Evolutionary conservation across 1,140 invertebrate genomes (phyloP).

Genomic region (Lithobius niger): DNA sequence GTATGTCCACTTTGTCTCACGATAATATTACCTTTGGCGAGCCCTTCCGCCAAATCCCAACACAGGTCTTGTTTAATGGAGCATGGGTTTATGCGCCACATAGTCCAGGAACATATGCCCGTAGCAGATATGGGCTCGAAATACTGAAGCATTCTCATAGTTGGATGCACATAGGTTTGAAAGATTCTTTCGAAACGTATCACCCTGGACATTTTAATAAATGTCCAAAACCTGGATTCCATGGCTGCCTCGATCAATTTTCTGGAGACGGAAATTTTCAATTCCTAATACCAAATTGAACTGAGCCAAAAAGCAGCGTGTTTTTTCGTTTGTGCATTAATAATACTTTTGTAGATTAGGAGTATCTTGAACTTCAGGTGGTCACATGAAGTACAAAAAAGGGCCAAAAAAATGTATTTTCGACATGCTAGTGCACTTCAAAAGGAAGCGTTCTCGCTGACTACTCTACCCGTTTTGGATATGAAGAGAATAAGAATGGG

Average conservation of each 20-base stretch:
- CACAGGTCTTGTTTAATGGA: conserved; percentile 20
- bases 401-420: too few relatives aligned
- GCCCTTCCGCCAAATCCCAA: conserved; percentile 13
- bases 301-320: too few relatives aligned
- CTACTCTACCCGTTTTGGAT: too few relatives aligned
- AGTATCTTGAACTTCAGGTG: too few relatives aligned
- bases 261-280: conserved; percentile 5
- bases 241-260: conserved; percentile 3
- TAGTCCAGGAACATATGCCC: conserved; percentile 26
- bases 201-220: conserved; percentile 13
- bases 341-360: too few relatives aligned
- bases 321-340: too few relatives aligned
- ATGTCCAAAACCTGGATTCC: not conserved
- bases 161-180: conserved; percentile 5
- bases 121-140: conserved; percentile 24
- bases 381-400: too few relatives aligned
- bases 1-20: conserved; percentile 7
- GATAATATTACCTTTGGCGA: not conserved
- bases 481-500: too few relatives aligned
- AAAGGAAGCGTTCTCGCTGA: too few relatives aligned
- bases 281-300: not conserved
- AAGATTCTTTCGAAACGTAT: not conserved
- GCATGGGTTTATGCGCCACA: conserved; percentile 21
- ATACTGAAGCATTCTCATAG: conserved; percentile 21
- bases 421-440: too few relatives aligned